Base-by-base conservation (phyloP, 35 echinoderm and acorn worm genomes). In the Heliocidaris erythrogramma region DNA sequence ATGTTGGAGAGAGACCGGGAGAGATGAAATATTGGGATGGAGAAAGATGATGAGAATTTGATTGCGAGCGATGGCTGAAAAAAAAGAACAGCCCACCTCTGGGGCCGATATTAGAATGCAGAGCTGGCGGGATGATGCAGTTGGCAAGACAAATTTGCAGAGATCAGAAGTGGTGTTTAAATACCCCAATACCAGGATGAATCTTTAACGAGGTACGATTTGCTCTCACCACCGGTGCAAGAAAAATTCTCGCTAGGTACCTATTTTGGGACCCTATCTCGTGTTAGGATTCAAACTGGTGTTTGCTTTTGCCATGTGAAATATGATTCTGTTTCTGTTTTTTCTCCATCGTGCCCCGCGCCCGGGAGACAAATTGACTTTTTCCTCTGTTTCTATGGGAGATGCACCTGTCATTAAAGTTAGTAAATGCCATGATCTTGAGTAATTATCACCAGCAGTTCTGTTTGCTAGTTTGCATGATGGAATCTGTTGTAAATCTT, bases 101-200 rank as follows among this genome's bases (percentile, higher is more conserved):
- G 21, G 65, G 65, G 17, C 65, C 65, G 27, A 78, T 78, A 78
- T 78, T 78, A 78, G 27, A 78, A 78, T 78, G 65, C 65, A 78
- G 27, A 78, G 21, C 65, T 78, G 18, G 65, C 65, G 65, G 65
- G 65, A 78, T 78, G 65, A 78, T 78, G 65, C 65, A 27, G 65
- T 78, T 18, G 65, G 7, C 7, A 78, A 78, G 65, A n/a, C 17
- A 78, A 78, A 78, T 78, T 78, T 78, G 65, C 65, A 78, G 65
- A 78, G 65, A 78, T 78, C 65, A n/a, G 65, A 78, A 78, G 65
- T 78, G 27, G 18, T 78, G 65, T 78, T 78, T 78, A 78, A 78
- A 78, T 78, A 78, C 65, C 65, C 65, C 65, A 78, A 78, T 78
- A 78, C 65, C 65, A 78, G 18, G 65, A 21, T 78, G 65, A 78